Evolutionary conservation across 2,888 invertebrate species (phyloP).

Genomic region (Nycteola revayana): DNA sequence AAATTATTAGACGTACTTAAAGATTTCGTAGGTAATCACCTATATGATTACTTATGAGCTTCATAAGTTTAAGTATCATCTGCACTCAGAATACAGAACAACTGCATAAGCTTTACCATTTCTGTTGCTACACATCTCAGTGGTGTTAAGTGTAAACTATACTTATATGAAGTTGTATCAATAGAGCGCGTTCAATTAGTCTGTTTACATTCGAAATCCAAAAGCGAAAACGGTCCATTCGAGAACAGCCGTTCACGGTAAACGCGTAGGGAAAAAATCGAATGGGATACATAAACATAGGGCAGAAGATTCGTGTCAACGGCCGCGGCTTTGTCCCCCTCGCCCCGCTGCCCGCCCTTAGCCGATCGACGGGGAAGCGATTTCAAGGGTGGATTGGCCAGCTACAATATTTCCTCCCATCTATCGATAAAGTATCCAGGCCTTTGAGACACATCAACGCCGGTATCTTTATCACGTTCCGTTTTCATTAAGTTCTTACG

Average conservation of each 20-base stretch:
- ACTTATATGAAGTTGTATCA: slow-evolving; percentile 6
- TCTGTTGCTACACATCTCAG: too few relatives aligned
- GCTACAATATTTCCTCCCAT: slow-evolving; percentile 55
- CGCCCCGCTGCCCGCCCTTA: slow-evolving; percentile 34
- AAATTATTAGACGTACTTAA: too few relatives aligned
- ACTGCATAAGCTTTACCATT: too few relatives aligned
- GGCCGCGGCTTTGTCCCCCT: slow-evolving; percentile 62
- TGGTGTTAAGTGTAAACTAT: too few relatives aligned
- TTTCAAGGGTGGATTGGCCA: slow-evolving; percentile 67
- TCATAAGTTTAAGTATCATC: too few relatives aligned
- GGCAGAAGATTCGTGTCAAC: slow-evolving; percentile 75
- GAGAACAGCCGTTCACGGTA: slow-evolving; percentile 57
- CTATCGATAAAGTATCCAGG: slow-evolving; percentile 65
- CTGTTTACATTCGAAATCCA: slow-evolving; percentile 44
- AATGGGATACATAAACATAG: slow-evolving; percentile 71
- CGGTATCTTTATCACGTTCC: slow-evolving; percentile 59
- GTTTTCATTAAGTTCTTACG: slow-evolving; percentile 47
- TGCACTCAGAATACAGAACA: too few relatives aligned
- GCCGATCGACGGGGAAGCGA: slow-evolving; percentile 59
- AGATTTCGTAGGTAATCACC: too few relatives aligned
- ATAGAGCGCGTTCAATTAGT: slow-evolving; percentile 15
- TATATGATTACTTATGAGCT: too few relatives aligned
- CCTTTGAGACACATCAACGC: slow-evolving; percentile 61
- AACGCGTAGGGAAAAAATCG: slow-evolving; percentile 68
- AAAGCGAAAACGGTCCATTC: slow-evolving; percentile 60